Evolutionary conservation across 2,113 vertebrate genomes (phyloP).

Genomic region (Prietella phreatophila): DNA sequence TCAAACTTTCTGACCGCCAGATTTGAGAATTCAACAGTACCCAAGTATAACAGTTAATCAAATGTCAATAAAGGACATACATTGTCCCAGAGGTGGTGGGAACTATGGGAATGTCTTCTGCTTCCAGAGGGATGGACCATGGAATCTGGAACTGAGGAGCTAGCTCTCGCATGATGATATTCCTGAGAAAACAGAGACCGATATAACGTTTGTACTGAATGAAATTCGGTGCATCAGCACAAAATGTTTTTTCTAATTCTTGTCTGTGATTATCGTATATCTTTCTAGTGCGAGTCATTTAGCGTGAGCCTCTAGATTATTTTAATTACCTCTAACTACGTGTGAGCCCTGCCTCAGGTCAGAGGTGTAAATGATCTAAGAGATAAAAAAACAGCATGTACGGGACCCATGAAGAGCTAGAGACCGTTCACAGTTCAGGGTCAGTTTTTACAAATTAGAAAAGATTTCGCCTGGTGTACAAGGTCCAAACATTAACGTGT

Average conservation of each 20-base stretch:
- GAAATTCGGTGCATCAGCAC: not conserved
- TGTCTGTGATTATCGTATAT: not conserved
- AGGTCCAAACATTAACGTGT: not conserved
- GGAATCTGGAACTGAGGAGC: conserved; percentile 89
- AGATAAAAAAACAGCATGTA: not conserved
- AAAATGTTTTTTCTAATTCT: not conserved
- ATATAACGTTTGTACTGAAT: not conserved
- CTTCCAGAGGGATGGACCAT: conserved; percentile 88
- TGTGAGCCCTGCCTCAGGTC: not conserved
- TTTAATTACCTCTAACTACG: not conserved
- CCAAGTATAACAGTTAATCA: not conserved
- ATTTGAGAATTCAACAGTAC: not conserved
- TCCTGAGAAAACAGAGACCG: conserved; percentile 64
- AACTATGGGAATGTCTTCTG: conserved; percentile 89
- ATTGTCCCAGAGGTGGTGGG: conserved; percentile 90
- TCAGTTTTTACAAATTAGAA: not conserved
- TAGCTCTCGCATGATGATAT: conserved; percentile 88
- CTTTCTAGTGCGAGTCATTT: not conserved
- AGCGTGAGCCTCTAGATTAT: not conserved
- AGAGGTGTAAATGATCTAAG: not conserved
- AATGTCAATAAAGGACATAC: conserved; percentile 64
- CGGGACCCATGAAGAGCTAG: not conserved
- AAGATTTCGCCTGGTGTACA: not conserved
- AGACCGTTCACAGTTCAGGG: not conserved
- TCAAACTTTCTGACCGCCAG: not conserved